Conservation (phyloP, 2,797 vertebrate genomes). For the Simalia tracyae region DNA sequence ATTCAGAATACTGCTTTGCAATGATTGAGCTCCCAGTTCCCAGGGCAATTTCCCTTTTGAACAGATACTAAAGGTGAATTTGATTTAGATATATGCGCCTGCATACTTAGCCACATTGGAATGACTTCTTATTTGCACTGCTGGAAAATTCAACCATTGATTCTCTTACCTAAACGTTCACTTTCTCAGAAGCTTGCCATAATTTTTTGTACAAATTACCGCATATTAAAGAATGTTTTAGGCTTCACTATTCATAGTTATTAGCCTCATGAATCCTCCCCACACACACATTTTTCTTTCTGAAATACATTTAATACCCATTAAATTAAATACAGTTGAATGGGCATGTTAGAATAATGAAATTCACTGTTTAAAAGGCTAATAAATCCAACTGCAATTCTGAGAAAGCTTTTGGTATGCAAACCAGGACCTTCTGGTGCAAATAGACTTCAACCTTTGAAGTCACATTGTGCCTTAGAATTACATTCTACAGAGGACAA, state of each 20-base stretch:
- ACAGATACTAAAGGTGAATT: background rate
- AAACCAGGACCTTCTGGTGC: constrained; percentile 10
- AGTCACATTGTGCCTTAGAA: background rate
- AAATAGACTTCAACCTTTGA: background rate
- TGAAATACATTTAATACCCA: background rate
- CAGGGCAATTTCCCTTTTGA: background rate
- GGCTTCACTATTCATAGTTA: background rate
- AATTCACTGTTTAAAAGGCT: constrained; percentile 16
- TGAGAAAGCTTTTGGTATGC: background rate
- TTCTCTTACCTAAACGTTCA: background rate
- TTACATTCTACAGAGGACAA: background rate
- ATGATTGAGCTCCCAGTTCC: background rate
- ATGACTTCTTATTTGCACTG: background rate
- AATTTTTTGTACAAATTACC: background rate
- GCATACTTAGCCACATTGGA: background rate
- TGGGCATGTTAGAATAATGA: constrained; percentile 2
- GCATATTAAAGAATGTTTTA: background rate
- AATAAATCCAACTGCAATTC: background rate
- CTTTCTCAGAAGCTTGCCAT: background rate
- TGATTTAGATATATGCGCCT: background rate
- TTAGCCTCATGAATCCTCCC: background rate
- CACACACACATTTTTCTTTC: constrained; percentile 5
- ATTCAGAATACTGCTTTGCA: background rate
- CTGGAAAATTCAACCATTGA: background rate
- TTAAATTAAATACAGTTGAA: constrained; percentile 1